Evolutionary conservation across 2,888 invertebrate genomes (phyloP).

Genomic region (Chrysolina oricalcia): DNA sequence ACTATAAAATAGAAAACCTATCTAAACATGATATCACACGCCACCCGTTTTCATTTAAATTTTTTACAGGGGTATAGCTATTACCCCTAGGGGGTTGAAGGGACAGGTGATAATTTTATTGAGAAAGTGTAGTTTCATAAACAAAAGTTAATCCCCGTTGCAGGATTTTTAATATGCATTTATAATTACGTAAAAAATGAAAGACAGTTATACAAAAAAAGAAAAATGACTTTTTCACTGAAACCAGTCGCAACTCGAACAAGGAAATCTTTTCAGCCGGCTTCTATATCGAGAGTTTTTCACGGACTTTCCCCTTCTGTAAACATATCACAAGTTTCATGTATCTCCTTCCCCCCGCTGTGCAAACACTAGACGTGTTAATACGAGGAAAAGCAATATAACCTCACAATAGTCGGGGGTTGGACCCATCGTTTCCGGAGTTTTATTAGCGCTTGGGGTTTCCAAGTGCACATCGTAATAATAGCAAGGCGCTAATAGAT

Average conservation of each 20-base stretch:
- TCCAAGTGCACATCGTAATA: slow-evolving; percentile 58
- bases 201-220: too few relatives aligned
- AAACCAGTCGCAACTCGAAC: not conserved
- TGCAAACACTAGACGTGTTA: slow-evolving; percentile 60
- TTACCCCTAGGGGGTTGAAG: too few relatives aligned
- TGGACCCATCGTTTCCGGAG: slow-evolving; percentile 30
- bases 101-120: too few relatives aligned
- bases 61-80: too few relatives aligned
- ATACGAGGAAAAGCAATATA: slow-evolving; percentile 66
- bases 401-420: slow-evolving; percentile 54
- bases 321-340: slow-evolving; percentile 53
- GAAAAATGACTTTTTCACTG: not conserved
- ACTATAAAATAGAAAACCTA: too few relatives aligned
- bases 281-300: not conserved
- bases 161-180: too few relatives aligned
- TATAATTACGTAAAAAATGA: too few relatives aligned
- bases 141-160: too few relatives aligned
- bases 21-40: too few relatives aligned
- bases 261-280: not conserved
- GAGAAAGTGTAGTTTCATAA: too few relatives aligned
- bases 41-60: too few relatives aligned
- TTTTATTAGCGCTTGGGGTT: slow-evolving; percentile 54
- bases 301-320: slow-evolving; percentile 43
- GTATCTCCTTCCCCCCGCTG: slow-evolving; percentile 47
- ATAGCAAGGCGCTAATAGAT: slow-evolving; percentile 68